Base-by-base conservation (phyloP, 2,113 vertebrate genomes). In the Corapipo altera region DNA sequence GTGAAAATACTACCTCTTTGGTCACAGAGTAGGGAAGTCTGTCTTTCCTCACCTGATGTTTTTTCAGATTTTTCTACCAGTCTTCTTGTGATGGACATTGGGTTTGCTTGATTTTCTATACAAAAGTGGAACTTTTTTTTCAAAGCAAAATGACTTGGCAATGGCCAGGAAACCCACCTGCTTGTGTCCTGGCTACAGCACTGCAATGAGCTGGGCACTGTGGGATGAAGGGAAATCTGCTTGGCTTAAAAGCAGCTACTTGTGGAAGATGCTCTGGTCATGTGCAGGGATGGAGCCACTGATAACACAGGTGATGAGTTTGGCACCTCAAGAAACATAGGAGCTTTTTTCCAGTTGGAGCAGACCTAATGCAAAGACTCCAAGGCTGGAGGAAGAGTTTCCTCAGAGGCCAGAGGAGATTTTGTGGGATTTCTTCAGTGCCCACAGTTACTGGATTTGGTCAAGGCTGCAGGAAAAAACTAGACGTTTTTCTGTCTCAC, bases 181-280 rank as follows among this genome's bases (percentile, higher is more conserved):
- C 3, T 41, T 66, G 3, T 76, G 44, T 72, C 27, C 23, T 65
- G 39, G 26, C 48, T 6, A 6, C 32, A 73, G 27, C 44, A 51
- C 26, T 1, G 1, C 24, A 48, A 26, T 0, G 2, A 37, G 9
- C 12, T 59, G 58, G 21, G 11, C 37, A 7, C 16, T 65, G 32
- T 1, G 5, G 21, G 11, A 12, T 74, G 37, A 21, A 61, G 52
- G 5, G n/a, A 54, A 10, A 70, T 17, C 44, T 62, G 22, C 61
- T 52, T 2, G 3, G 8, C 15, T 43, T 22, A 37, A 71, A 80
- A 65, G 6, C 49, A 54, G 3, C 18, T 70, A 8, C 24, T 9
- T 32, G 8, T 49, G n/a, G 27, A 27, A 74, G 5, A 21, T 66
- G 9, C 8, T 77, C 17, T 22, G 12, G 4, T 6, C 58, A 5